Conservation (phyloP, 2,888 invertebrate species). For the Beris chalybata region DNA sequence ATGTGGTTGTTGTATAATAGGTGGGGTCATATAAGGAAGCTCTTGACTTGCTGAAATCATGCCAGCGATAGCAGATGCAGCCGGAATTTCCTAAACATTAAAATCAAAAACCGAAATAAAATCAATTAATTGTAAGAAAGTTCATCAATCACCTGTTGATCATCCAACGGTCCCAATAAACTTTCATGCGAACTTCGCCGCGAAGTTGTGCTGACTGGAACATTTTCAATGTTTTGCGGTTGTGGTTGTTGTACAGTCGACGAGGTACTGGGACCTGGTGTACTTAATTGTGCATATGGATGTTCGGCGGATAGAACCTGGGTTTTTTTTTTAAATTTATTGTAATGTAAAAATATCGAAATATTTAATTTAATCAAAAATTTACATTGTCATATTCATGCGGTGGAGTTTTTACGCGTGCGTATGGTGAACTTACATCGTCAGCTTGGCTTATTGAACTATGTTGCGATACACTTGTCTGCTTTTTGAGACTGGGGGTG, state of each 20-base stretch:
- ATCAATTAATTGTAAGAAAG: neutral
- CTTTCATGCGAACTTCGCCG: constrained; percentile 39
- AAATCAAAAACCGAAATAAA: neutral
- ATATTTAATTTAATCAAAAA: neutral
- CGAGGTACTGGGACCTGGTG: constrained; percentile 46
- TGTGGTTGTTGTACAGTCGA: constrained; percentile 26
- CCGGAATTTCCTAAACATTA: constrained; percentile 67
- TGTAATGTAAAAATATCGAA: neutral
- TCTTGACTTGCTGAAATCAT: constrained; percentile 85
- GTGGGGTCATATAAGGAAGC: constrained; percentile 87
- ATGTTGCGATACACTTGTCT: constrained; percentile 63
- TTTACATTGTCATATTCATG: constrained; percentile 66
- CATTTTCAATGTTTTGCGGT: constrained; percentile 21
- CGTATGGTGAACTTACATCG: constrained; percentile 66
- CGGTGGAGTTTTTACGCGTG: constrained; percentile 66
- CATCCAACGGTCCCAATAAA: constrained; percentile 34
- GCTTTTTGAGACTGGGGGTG: constrained; percentile 53
- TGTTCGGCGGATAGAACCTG: constrained; percentile 53
- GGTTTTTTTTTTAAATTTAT: constrained; percentile 20
- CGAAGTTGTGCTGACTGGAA: constrained; percentile 30
- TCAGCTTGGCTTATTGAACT: constrained; percentile 63
- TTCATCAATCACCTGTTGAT: constrained; percentile 26
- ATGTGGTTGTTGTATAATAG: constrained; percentile 66
- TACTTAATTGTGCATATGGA: constrained; percentile 56
- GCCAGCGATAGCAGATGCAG: constrained; percentile 85